Evolutionary conservation across 2,888 invertebrate species (phyloP).

Genomic region (Therioaphis trifolii): DNA sequence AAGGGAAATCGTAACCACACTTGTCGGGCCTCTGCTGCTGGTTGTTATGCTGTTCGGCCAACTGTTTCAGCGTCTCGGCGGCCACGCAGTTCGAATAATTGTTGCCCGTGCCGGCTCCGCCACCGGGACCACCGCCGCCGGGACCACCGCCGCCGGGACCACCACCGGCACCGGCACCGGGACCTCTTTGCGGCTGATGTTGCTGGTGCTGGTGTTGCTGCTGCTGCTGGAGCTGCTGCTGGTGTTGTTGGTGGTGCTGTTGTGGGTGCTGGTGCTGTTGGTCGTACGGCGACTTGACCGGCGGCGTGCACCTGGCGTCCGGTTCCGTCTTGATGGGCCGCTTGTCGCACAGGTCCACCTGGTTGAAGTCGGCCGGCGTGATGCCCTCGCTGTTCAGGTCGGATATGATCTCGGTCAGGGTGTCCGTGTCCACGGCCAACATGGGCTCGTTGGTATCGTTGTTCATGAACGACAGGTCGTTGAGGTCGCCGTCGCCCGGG

Average conservation of each 20-base stretch:
- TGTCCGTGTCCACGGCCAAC: slow-evolving; percentile 56
- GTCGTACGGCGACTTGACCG: slow-evolving; percentile 54
- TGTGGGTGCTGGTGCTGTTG: slow-evolving; percentile 59
- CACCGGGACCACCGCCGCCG: background rate
- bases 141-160: background rate
- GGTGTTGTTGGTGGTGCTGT: slow-evolving; percentile 62
- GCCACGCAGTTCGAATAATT: slow-evolving; percentile 79
- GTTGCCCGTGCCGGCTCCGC: background rate
- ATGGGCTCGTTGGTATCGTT: slow-evolving; percentile 57
- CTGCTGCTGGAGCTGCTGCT: slow-evolving; percentile 14
- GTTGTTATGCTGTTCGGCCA: slow-evolving; percentile 97
- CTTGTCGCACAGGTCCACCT: slow-evolving; percentile 54
- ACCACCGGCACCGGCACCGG: too few relatives aligned
- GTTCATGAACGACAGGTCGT: slow-evolving; percentile 58
- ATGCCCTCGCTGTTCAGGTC: slow-evolving; percentile 61
- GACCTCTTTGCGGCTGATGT: background rate
- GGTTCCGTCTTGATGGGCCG: slow-evolving; percentile 56
- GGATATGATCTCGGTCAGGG: slow-evolving; percentile 57
- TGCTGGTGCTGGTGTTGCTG: slow-evolving; percentile 14
- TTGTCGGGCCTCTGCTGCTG: slow-evolving; percentile 77
- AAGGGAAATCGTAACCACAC: slow-evolving; percentile 67
- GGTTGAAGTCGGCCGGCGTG: slow-evolving; percentile 57
- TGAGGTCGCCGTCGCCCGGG: slow-evolving; percentile 55
- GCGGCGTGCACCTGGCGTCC: slow-evolving; percentile 57
- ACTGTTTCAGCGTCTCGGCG: slow-evolving; percentile 93